Percentiles rank a stretch among this genome's conserved stretches.
Conservation (phyloP, 2,797 vertebrate genomes). For the Leptatherina wallacei region DNA sequence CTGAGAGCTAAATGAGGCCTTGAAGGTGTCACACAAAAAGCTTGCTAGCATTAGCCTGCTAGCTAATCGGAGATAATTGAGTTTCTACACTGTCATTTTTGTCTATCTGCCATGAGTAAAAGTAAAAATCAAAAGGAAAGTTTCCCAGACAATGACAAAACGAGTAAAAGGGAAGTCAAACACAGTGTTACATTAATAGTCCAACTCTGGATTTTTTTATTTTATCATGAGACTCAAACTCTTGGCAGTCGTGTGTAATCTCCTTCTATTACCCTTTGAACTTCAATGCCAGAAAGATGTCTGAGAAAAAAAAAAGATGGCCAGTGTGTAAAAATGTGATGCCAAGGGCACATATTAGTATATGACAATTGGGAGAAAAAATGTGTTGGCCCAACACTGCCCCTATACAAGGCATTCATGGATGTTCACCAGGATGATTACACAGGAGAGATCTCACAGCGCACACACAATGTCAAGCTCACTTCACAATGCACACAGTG, state of each 20-base stretch:
- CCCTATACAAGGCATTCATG: constrained; percentile 29
- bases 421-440: constrained; percentile 34
- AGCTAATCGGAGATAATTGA: neutral
- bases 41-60: neutral
- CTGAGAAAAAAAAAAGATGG: neutral
- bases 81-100: neutral
- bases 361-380: neutral
- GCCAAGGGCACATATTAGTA: neutral
- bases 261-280: neutral
- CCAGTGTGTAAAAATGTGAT: neutral
- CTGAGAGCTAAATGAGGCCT: neutral
- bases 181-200: neutral
- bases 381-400: constrained; percentile 14
- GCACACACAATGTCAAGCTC: constrained; percentile 36
- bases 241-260: neutral
- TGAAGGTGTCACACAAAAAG: neutral
- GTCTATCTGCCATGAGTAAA: neutral
- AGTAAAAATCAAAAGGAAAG: neutral
- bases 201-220: neutral
- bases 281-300: neutral
- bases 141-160: neutral
- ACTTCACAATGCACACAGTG: constrained; percentile 34
- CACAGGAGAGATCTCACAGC: constrained; percentile 34
- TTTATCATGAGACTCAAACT: neutral
- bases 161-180: neutral